Evolutionary conservation across 2,797 vertebrate species (phyloP).

Genomic region (Chelidonichthys spinosus): DNA sequence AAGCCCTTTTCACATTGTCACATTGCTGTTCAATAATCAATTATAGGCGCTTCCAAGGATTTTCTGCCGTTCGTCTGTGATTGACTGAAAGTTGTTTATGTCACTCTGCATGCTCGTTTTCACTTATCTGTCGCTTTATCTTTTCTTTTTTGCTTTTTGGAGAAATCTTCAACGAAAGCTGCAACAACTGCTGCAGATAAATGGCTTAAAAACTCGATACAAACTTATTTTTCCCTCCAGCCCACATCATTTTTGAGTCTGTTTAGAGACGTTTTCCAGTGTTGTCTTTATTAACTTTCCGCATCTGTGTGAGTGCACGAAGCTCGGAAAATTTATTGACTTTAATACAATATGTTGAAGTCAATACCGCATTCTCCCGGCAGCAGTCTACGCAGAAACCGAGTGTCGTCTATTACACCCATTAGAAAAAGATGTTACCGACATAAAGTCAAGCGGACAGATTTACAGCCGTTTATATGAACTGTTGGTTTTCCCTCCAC

Average conservation of each 20-base stretch:
- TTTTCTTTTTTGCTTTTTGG: background rate
- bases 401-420: conserved; percentile 22
- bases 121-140: background rate
- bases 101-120: background rate
- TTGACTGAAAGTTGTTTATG: background rate
- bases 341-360: conserved; percentile 25
- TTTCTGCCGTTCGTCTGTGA: background rate
- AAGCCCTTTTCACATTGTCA: background rate
- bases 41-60: background rate
- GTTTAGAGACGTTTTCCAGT: conserved; percentile 9
- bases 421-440: conserved; percentile 46
- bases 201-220: conserved; percentile 3
- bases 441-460: conserved; percentile 41
- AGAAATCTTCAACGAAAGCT: background rate
- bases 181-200: background rate
- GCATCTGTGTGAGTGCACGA: conserved; percentile 13
- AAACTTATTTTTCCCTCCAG: background rate
- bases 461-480: conserved; percentile 48
- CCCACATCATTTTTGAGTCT: conserved; percentile 3
- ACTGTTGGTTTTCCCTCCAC: conserved; percentile 29
- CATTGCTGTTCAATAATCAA: background rate
- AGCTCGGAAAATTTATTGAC: conserved; percentile 26
- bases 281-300: conserved; percentile 18
- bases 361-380: conserved; percentile 25
- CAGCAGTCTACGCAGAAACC: conserved; percentile 12